Evolutionary conservation across 2,888 invertebrate species (phyloP).

Genomic region (Trichacis sp.): DNA sequence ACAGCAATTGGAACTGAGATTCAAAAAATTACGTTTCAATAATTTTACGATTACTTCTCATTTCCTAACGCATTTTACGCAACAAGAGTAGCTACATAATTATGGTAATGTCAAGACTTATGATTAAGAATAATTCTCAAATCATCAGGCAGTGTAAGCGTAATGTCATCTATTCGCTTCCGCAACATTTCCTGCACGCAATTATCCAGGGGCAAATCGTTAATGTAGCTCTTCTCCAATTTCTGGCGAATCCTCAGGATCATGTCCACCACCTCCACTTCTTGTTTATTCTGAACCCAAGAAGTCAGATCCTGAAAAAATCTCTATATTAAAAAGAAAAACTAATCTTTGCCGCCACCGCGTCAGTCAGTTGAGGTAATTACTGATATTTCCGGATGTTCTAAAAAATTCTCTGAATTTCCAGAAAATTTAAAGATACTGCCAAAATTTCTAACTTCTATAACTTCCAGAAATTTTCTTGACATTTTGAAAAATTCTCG

Average conservation of each 20-base stretch:
- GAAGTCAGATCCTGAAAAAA: constrained; percentile 86
- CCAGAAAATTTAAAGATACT: too few species aligned
- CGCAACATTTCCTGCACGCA: constrained; percentile 77
- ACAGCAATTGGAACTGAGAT: too few species aligned
- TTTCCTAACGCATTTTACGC: too few species aligned
- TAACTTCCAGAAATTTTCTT: not conserved
- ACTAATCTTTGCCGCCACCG: too few species aligned
- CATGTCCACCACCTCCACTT: constrained; percentile 98
- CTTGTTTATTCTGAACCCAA: constrained; percentile 93
- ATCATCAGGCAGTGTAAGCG: constrained; percentile 87
- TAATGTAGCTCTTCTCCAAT: constrained; percentile 76
- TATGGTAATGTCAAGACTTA: constrained; percentile 66
- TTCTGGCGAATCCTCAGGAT: constrained; percentile 92
- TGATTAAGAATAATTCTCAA: constrained; percentile 83
- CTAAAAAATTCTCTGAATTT: too few species aligned
- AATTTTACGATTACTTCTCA: too few species aligned
- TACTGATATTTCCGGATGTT: too few species aligned
- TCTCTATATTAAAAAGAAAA: too few species aligned
- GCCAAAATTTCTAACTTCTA: too few species aligned
- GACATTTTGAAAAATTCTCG: too few species aligned
- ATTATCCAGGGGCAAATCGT: constrained; percentile 73
- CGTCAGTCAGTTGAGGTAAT: too few species aligned
- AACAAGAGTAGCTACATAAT: constrained; percentile 19
- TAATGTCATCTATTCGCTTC: constrained; percentile 83
- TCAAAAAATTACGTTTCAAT: too few species aligned